These are phyloP conservation scores for Nilaparvata lugens DNA, from an alignment of 1,140 invertebrate species.

Conservation along the genomic window DNA sequence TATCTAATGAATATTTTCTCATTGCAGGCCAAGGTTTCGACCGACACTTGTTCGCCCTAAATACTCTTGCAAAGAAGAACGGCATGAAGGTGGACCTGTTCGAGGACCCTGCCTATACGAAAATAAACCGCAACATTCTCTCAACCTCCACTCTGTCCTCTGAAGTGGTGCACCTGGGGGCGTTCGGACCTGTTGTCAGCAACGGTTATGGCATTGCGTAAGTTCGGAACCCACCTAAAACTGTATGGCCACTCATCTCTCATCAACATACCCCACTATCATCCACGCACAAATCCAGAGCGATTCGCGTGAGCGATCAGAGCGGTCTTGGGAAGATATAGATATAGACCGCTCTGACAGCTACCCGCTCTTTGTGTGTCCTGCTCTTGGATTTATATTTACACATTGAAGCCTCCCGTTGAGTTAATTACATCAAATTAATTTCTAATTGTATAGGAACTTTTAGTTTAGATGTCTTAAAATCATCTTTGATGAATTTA, in stretches of 20 bases:
- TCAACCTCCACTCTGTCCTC: constrained; percentile 91
- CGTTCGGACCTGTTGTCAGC: constrained; percentile 84
- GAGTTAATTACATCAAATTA: too few species aligned
- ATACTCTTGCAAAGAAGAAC: constrained; percentile 51
- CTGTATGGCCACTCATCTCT: background rate
- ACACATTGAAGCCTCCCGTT: too few species aligned
- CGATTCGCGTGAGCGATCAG: too few species aligned
- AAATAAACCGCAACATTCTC: constrained; percentile 84
- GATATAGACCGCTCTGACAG: too few species aligned
- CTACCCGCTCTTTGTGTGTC: too few species aligned
- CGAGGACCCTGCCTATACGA: constrained; percentile 66
- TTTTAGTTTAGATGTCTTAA: too few species aligned
- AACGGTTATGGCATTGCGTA: constrained; percentile 90
- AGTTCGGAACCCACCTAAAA: constrained; percentile 29
- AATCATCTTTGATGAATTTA: too few species aligned
- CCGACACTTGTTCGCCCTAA: constrained; percentile 84
- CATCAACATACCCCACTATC: background rate
- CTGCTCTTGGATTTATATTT: too few species aligned
- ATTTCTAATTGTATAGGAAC: too few species aligned
- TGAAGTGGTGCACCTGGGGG: constrained; percentile 77
- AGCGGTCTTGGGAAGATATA: too few species aligned
- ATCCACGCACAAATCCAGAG: background rate
- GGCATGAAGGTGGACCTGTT: constrained; percentile 56
- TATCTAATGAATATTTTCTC: constrained; percentile 4
- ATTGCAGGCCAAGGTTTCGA: constrained; percentile 84